Evolutionary conservation across 2,797 vertebrate species (phyloP), one percentile per base, ranked within the genome.

Genomic region (Thaleichthys pacificus): DNA sequence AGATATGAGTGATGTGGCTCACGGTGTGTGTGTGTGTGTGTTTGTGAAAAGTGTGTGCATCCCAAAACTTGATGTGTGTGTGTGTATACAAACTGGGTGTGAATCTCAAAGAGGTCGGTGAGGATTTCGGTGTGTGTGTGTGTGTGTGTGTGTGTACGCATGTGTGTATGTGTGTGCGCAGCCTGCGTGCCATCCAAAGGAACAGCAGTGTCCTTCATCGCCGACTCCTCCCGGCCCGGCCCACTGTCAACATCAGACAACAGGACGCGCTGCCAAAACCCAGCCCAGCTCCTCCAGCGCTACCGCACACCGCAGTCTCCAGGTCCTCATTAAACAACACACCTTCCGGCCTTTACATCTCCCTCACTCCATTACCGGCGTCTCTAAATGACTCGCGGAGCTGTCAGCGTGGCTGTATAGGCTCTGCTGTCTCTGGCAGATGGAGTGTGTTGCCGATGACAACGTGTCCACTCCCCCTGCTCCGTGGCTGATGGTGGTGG

Each of bases 331-430:
- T 54, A 74, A 14, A 47, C 21, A 63, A 21, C 9, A 47, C 60
- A 47, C 28, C 64, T 47, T 54, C n/a, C 5, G 42, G 57, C 24
- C 54, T 61, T 51, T 57, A 62, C 30, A 49, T 54, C 58, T 35
- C 58, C 58, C 60, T 63, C 56, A 56, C n/a, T 57, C n/a, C 19
- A 58, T 58, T 58, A 58, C 56, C 7, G n/a, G 56, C 21, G 56
- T 47, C 56, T 58, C n/a, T 58, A 58, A 58, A 22, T 58, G 56
- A 22, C 56, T 22, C 11, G 9, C 9, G 9, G 56, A 5, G n/a
- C 22, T 58, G 56, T 58, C 56, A 58, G 56, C 0, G 56, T 2
- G 56, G 17, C 19, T 8, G 2, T 21, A 22, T 22, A 58, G 56
- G 19, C 56, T 58, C n/a, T 8, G 22, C 5, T 67, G 17, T 42